Evolutionary conservation across 2,888 invertebrate genomes (phyloP).

Genomic region (Calliopum simillimum): DNA sequence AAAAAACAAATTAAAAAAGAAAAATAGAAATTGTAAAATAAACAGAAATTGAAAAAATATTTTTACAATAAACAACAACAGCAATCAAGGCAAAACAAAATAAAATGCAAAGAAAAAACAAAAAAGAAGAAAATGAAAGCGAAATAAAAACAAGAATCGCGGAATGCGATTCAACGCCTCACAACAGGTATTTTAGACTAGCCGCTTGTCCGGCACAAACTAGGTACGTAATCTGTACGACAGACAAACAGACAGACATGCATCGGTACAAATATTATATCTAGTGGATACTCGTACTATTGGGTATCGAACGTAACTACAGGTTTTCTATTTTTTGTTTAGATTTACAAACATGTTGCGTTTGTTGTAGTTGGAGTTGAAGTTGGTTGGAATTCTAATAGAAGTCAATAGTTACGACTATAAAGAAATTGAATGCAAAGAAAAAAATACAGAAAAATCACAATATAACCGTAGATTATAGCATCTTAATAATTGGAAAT

Average conservation of each 20-base stretch:
- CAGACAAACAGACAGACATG: not conserved
- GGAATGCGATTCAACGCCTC: constrained; percentile 19
- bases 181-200: constrained; percentile 18
- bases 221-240: not conserved
- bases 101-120: not conserved
- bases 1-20: not conserved
- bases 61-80: not conserved
- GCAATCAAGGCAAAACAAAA: not conserved
- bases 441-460: no score
- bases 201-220: not conserved
- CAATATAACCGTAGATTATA: no score
- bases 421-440: no score
- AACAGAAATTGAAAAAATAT: constrained; percentile 1
- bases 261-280: not conserved
- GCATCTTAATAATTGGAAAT: no score
- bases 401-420: no score
- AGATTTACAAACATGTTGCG: not conserved
- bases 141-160: constrained; percentile 19
- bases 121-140: constrained; percentile 12
- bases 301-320: no score
- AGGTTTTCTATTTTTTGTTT: no score
- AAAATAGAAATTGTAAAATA: constrained; percentile 15
- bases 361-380: no score
- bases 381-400: no score
- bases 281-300: no score